Conservation (phyloP, 1,140 invertebrate genomes). For the Hirudo medicinalis region DNA sequence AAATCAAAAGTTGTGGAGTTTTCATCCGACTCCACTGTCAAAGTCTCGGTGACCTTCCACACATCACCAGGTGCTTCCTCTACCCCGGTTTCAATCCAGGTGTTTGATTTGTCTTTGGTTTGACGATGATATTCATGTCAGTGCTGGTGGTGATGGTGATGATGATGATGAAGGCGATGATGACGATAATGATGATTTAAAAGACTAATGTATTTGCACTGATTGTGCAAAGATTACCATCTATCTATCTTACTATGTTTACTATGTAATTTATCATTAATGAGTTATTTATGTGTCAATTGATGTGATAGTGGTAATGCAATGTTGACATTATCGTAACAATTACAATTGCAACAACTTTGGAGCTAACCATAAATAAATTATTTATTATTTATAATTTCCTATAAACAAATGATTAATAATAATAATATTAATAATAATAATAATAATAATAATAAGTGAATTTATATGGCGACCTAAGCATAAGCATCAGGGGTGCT, state of each 20-base stretch:
- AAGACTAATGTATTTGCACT: neutral
- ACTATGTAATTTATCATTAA: neutral
- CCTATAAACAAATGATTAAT: no score
- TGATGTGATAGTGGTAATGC: no score
- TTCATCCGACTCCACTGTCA: neutral
- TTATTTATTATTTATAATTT: no score
- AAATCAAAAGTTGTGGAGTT: neutral
- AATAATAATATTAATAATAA: conserved; percentile 8
- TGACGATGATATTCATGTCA: neutral
- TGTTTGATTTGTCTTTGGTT: neutral
- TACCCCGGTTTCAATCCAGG: neutral
- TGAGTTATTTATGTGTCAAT: no score
- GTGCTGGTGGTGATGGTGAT: neutral
- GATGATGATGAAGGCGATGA: neutral
- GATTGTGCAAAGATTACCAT: neutral
- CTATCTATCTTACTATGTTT: neutral
- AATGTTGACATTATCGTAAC: no score
- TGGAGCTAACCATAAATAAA: no score
- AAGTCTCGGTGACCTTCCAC: neutral
- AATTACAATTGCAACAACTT: no score
- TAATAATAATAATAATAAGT: no score
- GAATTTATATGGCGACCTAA: no score
- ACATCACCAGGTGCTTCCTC: neutral
- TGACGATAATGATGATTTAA: neutral
- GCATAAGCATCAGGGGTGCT: no score